Conservation (phyloP, 2,888 invertebrate species). For the Himalopsyche anomala region DNA sequence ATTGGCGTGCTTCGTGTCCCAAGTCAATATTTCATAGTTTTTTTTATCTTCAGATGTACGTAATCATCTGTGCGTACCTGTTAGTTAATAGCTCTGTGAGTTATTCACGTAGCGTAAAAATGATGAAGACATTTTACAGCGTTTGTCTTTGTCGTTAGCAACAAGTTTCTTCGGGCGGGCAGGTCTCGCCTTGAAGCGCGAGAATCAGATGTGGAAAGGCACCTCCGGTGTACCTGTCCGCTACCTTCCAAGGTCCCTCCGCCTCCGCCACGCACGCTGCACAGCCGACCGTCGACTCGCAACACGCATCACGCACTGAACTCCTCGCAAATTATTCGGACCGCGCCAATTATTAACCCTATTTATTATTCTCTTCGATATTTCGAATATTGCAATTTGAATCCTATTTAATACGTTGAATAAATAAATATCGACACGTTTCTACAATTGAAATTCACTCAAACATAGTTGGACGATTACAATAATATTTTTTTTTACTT, state of each 20-base stretch:
- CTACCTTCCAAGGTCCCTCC: slow-evolving; percentile 39
- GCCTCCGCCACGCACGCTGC: slow-evolving; percentile 23
- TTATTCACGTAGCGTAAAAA: background rate
- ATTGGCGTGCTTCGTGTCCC: too few species aligned
- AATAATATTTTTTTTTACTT: too few species aligned
- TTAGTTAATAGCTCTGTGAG: background rate
- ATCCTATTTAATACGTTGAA: too few species aligned
- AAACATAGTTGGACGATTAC: too few species aligned
- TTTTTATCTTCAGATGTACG: too few species aligned
- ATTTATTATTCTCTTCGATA: slow-evolving; percentile 9
- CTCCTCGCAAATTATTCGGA: background rate
- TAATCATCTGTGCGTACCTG: too few species aligned
- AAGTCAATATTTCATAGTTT: too few species aligned
- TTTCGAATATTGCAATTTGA: background rate
- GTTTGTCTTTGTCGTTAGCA: slow-evolving; percentile 32
- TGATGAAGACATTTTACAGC: slow-evolving; percentile 32
- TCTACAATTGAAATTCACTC: too few species aligned
- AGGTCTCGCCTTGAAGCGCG: slow-evolving; percentile 52
- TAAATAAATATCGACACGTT: too few species aligned
- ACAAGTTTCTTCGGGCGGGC: slow-evolving; percentile 11
- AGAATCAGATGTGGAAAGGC: slow-evolving; percentile 60
- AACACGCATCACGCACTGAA: slow-evolving; percentile 2
- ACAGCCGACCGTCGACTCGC: slow-evolving; percentile 12
- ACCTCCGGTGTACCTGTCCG: slow-evolving; percentile 49
- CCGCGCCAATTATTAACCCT: background rate